phyloP scores from a whole-genome alignment of 2,113 vertebrate genomes.

The Thamnophis sirtalis region DNA sequence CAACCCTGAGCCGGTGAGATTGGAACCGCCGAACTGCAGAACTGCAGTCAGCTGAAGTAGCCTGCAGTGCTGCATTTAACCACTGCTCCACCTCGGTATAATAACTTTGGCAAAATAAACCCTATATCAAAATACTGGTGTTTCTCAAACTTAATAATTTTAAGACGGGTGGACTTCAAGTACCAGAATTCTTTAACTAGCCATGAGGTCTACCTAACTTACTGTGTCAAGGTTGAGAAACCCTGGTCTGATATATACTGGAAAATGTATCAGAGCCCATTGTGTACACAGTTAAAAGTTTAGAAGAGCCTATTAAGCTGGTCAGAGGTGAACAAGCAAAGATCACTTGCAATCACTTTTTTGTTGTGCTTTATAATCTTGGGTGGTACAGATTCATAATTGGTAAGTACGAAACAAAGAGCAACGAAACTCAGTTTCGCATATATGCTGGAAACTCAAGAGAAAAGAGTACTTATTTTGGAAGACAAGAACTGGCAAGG shows the following conservation, averaged over 20 bases:
- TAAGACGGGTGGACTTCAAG: not conserved
- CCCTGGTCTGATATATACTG: not conserved
- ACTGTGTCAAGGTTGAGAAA: not conserved
- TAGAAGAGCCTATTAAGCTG: not conserved
- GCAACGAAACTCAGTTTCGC: not conserved
- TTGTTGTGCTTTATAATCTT: not conserved
- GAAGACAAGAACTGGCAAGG: not conserved
- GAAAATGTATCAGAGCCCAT: not conserved
- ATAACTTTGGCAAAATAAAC: not conserved
- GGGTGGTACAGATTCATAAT: not conserved
- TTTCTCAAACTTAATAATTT: not conserved
- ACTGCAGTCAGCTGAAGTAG: too few relatives aligned
- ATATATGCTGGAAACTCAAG: not conserved
- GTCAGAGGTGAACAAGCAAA: not conserved
- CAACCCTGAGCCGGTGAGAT: too few relatives aligned
- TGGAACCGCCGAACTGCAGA: too few relatives aligned
- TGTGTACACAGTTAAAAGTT: not conserved
- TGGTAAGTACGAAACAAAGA: not conserved
- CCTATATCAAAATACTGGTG: not conserved
- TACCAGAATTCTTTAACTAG: not conserved
- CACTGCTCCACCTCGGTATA: too few relatives aligned
- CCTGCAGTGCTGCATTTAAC: too few relatives aligned
- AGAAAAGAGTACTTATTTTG: not conserved
- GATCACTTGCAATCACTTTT: not conserved
- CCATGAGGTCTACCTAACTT: not conserved